Evolutionary conservation across 2,113 vertebrate species (phyloP).

Genomic region (Spea multiplicata): DNA sequence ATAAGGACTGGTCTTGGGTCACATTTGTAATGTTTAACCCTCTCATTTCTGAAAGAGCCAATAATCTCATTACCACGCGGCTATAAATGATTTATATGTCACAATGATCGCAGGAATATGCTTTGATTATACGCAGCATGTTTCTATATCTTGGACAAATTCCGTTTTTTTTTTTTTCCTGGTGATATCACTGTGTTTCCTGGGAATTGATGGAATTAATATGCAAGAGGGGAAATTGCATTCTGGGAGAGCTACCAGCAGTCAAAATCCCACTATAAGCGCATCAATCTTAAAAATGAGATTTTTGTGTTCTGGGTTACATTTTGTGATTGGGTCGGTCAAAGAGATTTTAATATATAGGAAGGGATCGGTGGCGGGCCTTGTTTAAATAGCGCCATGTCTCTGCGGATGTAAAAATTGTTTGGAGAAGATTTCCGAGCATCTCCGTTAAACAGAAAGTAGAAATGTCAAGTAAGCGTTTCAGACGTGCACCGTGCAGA

Average conservation of each 20-base stretch:
- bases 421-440: conserved; percentile 37
- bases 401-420: conserved; percentile 30
- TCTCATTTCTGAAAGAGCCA: no score
- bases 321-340: conserved; percentile 11
- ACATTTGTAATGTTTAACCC: no score
- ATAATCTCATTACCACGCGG: no score
- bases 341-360: conserved; percentile 8
- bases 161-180: background rate
- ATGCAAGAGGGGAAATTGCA: conserved; percentile 16
- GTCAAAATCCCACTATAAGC: conserved; percentile 22
- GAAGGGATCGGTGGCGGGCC: conserved; percentile 28
- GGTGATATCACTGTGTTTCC: conserved; percentile 7
- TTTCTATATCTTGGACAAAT: no score
- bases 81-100: no score
- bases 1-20: no score
- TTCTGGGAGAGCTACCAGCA: conserved; percentile 24
- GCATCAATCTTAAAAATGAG: conserved; percentile 34
- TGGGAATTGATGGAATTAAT: conserved; percentile 25
- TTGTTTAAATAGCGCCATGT: conserved; percentile 38
- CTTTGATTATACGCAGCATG: no score
- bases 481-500: conserved; percentile 29
- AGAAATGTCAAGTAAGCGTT: conserved; percentile 47
- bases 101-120: no score
- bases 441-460: conserved; percentile 29
- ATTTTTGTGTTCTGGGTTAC: conserved; percentile 1